phyloP scores from a whole-genome alignment of 2,113 vertebrate species.

The Corythornis cristatus region DNA sequence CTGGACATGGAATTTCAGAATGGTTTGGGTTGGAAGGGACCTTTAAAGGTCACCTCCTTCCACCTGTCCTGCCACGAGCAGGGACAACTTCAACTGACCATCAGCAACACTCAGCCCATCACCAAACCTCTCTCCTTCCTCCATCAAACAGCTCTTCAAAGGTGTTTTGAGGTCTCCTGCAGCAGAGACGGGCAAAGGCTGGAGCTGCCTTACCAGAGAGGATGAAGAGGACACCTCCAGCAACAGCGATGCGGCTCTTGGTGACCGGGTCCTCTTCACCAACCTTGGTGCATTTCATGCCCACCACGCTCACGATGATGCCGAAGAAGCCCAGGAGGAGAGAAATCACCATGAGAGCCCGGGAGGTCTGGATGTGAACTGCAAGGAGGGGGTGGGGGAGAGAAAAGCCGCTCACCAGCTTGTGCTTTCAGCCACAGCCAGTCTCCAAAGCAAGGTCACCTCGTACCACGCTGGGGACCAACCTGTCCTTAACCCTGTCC shows the following conservation, averaged over 20 bases:
- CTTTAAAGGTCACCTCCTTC: background rate
- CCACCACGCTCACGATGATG: slow-evolving; percentile 91
- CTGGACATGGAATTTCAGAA: slow-evolving; percentile 60
- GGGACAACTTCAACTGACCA: background rate
- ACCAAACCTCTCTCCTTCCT: background rate
- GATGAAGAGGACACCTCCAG: slow-evolving; percentile 89
- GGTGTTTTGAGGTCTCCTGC: background rate
- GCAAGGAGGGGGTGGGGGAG: background rate
- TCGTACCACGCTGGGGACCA: background rate
- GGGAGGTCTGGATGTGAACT: slow-evolving; percentile 95
- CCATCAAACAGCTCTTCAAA: background rate
- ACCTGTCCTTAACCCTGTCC: slow-evolving; percentile 4
- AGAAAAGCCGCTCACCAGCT: background rate
- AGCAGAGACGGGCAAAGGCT: background rate
- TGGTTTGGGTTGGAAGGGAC: background rate
- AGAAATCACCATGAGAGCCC: slow-evolving; percentile 94
- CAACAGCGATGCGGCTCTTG: slow-evolving; percentile 89
- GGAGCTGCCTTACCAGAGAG: slow-evolving; percentile 83
- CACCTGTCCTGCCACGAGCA: background rate
- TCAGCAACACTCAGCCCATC: background rate
- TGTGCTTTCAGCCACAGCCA: background rate
- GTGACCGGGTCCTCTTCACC: slow-evolving; percentile 91
- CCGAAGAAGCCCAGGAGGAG: slow-evolving; percentile 93
- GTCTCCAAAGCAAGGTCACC: slow-evolving; percentile 18
- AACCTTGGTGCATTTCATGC: slow-evolving; percentile 97